Base-by-base conservation (phyloP, 2,113 vertebrate species). In the Gracilinanus agilis region DNA sequence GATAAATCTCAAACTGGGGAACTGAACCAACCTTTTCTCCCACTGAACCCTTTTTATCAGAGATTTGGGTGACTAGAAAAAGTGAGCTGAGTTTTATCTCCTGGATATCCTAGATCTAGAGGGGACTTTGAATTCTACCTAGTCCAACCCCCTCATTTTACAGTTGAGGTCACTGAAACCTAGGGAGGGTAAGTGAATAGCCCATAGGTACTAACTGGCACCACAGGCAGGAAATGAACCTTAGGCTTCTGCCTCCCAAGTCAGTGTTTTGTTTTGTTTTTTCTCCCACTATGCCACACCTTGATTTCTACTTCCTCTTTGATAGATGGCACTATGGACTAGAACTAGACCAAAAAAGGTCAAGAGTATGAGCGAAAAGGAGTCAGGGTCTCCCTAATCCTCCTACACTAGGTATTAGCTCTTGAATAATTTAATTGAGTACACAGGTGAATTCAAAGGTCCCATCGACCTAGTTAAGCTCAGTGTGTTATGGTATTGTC, bases 311-410 rank as follows among this genome's bases (percentile, higher is more conserved):
- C 58, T 90, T 95, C 44, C 34, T 25, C 10, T n/a, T 53, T 90
- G 4, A 75, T 91, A 25, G 90, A 75, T 83, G 10, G 49, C 55
- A 96, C 55, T 93, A 90, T 89, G 75, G 94, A 89, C 92, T 95
- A 40, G 4, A 12, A 89, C 34, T 49, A 49, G 49, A 49, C 49
- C 49, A 49, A 49, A 25, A 93, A 96, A 92, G 67, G 34, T 24
- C 56, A 93, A 91, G 55, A 95, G 91, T 44, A 54, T 94, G 23
- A 96, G 29, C 94, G 88, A 92, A 53, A 61, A 92, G 23, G n/a
- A 91, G 44, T 55, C 88, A 58, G 49, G 55, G 54, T 93, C 55
- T 92, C 12, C 89, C 1, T 90, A 91, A 93, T 93, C 55, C 54
- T 54, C 88, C 1, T 88, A 54, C 54, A n/a, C 88, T 54, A 95